A percentile compares a stretch with the other conserved stretches of the same genome.
phyloP scores from a whole-genome alignment of 2,113 vertebrate genomes.

The Entosphenus tridentatus region DNA sequence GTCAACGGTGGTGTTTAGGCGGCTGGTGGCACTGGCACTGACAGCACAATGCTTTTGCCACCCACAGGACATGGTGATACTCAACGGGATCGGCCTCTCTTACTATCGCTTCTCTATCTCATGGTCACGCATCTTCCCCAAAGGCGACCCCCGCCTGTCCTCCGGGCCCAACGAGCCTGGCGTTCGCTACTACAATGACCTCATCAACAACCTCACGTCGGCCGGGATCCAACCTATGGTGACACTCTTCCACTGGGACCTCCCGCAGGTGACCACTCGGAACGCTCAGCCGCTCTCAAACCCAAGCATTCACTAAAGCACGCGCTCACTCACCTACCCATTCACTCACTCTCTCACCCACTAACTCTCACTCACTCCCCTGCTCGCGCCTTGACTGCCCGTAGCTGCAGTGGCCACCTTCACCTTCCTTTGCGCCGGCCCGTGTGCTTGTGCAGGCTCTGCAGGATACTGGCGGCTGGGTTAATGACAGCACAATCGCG shows the following conservation, averaged over 20 bases:
- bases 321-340: too few species aligned
- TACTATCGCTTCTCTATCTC: constrained; percentile 65
- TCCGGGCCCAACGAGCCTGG: constrained; percentile 31
- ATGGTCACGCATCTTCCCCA: constrained; percentile 75
- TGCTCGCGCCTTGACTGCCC: too few species aligned
- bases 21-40: too few species aligned
- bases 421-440: too few species aligned
- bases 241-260: constrained; percentile 68
- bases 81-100: constrained; percentile 9
- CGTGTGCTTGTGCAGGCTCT: constrained; percentile 20
- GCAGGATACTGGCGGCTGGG: constrained; percentile 51
- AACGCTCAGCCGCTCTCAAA: too few species aligned
- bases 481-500: constrained; percentile 26
- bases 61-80: too few species aligned
- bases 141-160: constrained; percentile 25
- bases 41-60: too few species aligned
- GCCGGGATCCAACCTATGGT: constrained; percentile 50
- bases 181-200: constrained; percentile 53
- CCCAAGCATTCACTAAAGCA: too few species aligned
- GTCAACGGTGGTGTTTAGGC: too few species aligned
- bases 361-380: too few species aligned
- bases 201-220: constrained; percentile 41
- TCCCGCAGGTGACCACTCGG: constrained; percentile 33
- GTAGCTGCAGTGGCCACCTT: too few species aligned
- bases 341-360: too few species aligned